phyloP scores from a whole-genome alignment of 2,113 vertebrate species.

The Scartelaos histophorus region DNA sequence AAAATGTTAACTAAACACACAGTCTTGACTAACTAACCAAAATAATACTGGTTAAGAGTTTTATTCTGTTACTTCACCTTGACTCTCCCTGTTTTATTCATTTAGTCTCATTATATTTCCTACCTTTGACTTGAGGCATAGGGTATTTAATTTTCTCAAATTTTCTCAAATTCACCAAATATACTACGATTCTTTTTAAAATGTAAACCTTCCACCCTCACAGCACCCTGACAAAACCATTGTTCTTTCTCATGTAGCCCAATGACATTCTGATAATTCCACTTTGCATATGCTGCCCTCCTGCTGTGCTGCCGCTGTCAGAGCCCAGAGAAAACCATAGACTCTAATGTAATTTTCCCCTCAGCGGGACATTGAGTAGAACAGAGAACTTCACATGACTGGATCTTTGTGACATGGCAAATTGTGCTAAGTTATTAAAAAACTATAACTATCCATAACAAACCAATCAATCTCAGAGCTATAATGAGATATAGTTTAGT shows the following conservation, averaged over 20 bases:
- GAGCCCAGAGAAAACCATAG: conserved; percentile 14
- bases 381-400: conserved; percentile 10
- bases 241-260: not conserved
- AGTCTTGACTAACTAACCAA: no score
- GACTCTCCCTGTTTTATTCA: not conserved
- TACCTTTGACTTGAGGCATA: not conserved
- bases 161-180: not conserved
- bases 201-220: not conserved
- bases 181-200: not conserved
- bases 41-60: not conserved
- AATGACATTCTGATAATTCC: not conserved
- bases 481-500: not conserved
- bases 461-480: not conserved
- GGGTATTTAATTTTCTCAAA: not conserved
- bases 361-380: conserved; percentile 22
- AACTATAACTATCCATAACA: not conserved
- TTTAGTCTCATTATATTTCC: not conserved
- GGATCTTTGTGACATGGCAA: not conserved
- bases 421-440: not conserved
- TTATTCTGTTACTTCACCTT: not conserved
- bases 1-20: no score
- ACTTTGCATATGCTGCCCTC: conserved; percentile 3
- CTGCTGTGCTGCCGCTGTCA: conserved; percentile 16
- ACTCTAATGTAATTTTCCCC: conserved; percentile 38
- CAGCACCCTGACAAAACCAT: not conserved